These are phyloP conservation scores for Gambusia holbrooki DNA, from an alignment of 2,113 vertebrate genomes.

Conservation along the genomic window DNA sequence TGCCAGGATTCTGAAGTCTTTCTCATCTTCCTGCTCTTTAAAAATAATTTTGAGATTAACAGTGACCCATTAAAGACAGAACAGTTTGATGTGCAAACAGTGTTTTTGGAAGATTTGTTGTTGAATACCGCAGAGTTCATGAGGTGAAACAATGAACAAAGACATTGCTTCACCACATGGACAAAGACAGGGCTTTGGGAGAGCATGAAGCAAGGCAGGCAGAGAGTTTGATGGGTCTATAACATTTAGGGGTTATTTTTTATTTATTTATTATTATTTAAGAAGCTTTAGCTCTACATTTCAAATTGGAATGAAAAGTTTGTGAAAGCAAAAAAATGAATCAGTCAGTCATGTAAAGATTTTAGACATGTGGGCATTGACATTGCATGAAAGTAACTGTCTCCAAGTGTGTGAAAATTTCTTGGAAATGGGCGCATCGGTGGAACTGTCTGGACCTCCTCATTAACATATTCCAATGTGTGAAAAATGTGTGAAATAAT, in stretches of 20 bases:
- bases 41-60: no score
- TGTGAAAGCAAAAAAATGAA: not conserved
- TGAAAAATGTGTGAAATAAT: conserved; percentile 71
- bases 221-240: not conserved
- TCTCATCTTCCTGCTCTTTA: no score
- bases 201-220: not conserved
- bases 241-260: not conserved
- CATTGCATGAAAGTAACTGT: not conserved
- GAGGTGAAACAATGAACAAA: not conserved
- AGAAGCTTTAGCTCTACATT: not conserved
- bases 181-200: not conserved
- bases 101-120: not conserved
- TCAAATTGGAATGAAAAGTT: not conserved
- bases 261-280: not conserved
- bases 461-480: conserved; percentile 49
- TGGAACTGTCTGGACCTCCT: conserved; percentile 22
- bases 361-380: not conserved
- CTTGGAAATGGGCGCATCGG: not conserved
- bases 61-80: no score
- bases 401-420: not conserved
- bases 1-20: no score
- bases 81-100: no score
- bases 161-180: no score
- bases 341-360: not conserved
- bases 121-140: not conserved